Evolutionary conservation across 1,140 invertebrate species (phyloP).

Genomic region (Habropoda laboriosa): DNA sequence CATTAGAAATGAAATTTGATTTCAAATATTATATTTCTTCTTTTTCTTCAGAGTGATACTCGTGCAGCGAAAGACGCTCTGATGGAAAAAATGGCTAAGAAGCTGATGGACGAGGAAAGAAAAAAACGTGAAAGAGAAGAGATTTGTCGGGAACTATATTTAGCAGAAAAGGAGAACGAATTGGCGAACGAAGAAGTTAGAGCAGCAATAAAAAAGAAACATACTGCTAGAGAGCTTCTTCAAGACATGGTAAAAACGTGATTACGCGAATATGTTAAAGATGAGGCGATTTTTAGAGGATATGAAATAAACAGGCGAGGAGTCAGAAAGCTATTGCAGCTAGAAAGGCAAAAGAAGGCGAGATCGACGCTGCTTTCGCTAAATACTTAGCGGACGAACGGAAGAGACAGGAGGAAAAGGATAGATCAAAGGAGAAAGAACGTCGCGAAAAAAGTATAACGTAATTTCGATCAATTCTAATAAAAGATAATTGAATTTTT

Average conservation of each 20-base stretch:
- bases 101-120: constrained; percentile 4
- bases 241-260: constrained; percentile 20
- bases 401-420: background rate
- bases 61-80: background rate
- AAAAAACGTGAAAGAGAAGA: constrained; percentile 21
- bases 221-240: background rate
- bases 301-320: constrained; percentile 6
- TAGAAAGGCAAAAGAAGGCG: constrained; percentile 23
- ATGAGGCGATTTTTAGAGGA: background rate
- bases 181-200: background rate
- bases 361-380: constrained; percentile 12
- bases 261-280: background rate
- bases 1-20: background rate
- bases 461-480: background rate
- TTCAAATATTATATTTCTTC: too few relatives aligned
- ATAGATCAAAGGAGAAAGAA: background rate
- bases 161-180: constrained; percentile 9
- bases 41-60: background rate
- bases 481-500: background rate
- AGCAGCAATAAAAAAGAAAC: background rate
- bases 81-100: background rate
- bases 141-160: constrained; percentile 8
- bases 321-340: background rate
- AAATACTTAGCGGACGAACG: constrained; percentile 19
- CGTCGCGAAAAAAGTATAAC: background rate